Evolutionary conservation across 2,797 vertebrate species (phyloP), one percentile per base, ranked within the genome.

Genomic region (Neopelma chrysocephalum): DNA sequence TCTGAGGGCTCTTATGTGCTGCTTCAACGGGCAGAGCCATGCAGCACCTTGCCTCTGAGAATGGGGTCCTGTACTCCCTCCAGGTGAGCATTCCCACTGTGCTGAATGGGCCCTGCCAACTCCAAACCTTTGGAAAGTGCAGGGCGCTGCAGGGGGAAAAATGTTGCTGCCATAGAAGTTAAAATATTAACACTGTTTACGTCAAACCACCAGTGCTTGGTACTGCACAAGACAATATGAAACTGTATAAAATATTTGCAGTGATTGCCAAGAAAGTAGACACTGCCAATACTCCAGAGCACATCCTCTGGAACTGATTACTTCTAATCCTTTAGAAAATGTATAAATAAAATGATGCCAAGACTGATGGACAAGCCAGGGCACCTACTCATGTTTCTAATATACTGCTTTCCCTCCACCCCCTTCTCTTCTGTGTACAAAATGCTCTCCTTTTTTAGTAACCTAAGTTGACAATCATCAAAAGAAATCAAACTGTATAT

Each of bases 291-390:
- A 90, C 54, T 96, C 89, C 79, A 82, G 72, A 95, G 95, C 88
- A 95, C 53, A 89, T 97, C 95, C 95, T 98, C 97, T 98, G 98
- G 98, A 98, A 98, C 81, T 97, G 97, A 98, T 98, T 97, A 97
- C 77, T 92, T 66, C 15, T 97, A 96, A 97, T 97, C 95, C 94
- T 95, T 97, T 94, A 92, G 94, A 98, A 98, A 96, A 97, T 80
- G 66, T 97, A 97, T 97, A 94, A 97, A 97, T 96, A 96, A 97
- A 97, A 93, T 42, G 80, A 97, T 98, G 97, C 97, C 97, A 97
- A 97, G 97, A 93, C 43, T 69, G 95, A 96, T 70, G 96, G 97
- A 97, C 97, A 95, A 94, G 97, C 96, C 45, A 96, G 94, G 89
- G 97, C 94, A 97, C 87, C 69, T 95, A 96, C 97, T 98, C 97